Evolutionary conservation across 2,888 invertebrate species (phyloP).

Genomic region (Sarcophaga subvicina): DNA sequence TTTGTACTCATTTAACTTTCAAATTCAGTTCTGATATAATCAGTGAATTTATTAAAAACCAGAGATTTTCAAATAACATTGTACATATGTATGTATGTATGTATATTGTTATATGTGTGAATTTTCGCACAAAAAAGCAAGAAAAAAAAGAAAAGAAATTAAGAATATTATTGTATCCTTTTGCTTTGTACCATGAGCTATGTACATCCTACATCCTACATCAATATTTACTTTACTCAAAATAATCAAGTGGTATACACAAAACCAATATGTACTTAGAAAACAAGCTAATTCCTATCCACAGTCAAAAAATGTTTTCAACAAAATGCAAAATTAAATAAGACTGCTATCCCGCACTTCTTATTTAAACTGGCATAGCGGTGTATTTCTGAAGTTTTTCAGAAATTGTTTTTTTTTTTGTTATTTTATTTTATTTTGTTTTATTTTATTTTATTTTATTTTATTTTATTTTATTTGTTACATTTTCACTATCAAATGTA

Average conservation of each 20-base stretch:
- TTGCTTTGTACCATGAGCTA: neutral
- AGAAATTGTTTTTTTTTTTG: too few relatives aligned
- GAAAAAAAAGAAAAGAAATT: too few relatives aligned
- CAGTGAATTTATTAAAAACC: neutral
- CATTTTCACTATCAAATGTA: too few relatives aligned
- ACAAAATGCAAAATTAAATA: neutral
- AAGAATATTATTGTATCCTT: neutral
- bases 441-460: too few relatives aligned
- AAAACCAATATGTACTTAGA: neutral
- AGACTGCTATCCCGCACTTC: neutral
- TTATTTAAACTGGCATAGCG: neutral
- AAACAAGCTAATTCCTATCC: neutral
- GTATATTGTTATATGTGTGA: neutral
- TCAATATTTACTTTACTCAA: neutral
- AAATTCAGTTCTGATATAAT: too few relatives aligned
- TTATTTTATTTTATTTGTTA: too few relatives aligned
- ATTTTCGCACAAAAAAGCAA: neutral
- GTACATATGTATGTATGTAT: neutral
- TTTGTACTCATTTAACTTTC: too few relatives aligned
- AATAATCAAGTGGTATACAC: neutral
- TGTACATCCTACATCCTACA: neutral
- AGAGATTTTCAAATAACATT: neutral
- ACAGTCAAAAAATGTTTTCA: neutral
- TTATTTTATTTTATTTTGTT: too few relatives aligned
- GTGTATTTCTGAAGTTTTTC: neutral